Evolutionary conservation across 2,113 vertebrate genomes (phyloP).

Genomic region (Maccullochella peelii): DNA sequence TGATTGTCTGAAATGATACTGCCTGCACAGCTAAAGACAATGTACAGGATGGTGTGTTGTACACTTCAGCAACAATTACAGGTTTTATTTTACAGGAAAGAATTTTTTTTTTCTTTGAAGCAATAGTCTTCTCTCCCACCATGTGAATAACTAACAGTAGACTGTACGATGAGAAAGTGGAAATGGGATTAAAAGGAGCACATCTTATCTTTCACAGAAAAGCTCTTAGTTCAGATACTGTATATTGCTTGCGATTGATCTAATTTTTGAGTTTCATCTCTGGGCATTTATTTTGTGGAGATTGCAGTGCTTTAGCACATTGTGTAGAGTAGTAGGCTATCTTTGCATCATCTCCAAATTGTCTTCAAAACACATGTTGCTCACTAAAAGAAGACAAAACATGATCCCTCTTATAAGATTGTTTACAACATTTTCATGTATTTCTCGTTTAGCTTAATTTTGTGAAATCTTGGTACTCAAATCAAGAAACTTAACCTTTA

Average conservation of each 20-base stretch:
- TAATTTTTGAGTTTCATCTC: background rate
- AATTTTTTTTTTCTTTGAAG: too few relatives aligned
- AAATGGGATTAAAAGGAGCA: background rate
- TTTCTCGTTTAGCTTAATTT: background rate
- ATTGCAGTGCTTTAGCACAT: background rate
- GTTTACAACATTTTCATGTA: background rate
- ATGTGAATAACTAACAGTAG: background rate
- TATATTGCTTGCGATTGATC: background rate
- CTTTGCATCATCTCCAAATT: background rate
- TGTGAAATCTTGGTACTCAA: background rate
- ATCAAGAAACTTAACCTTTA: background rate
- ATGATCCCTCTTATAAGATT: background rate
- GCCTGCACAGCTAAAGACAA: background rate
- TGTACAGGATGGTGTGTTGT: background rate
- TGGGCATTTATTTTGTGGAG: background rate
- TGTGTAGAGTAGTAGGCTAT: background rate
- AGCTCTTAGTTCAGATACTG: background rate
- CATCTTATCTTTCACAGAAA: background rate
- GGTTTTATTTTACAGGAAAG: slow-evolving; percentile 3
- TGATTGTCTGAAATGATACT: background rate
- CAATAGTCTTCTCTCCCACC: background rate
- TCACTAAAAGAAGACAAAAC: background rate
- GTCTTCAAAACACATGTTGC: background rate
- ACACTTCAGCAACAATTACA: background rate
- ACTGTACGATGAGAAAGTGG: background rate